Evolutionary conservation across 2,888 invertebrate species (phyloP), one percentile per base, ranked within the genome.

Genomic region (Helobdella robusta): DNA sequence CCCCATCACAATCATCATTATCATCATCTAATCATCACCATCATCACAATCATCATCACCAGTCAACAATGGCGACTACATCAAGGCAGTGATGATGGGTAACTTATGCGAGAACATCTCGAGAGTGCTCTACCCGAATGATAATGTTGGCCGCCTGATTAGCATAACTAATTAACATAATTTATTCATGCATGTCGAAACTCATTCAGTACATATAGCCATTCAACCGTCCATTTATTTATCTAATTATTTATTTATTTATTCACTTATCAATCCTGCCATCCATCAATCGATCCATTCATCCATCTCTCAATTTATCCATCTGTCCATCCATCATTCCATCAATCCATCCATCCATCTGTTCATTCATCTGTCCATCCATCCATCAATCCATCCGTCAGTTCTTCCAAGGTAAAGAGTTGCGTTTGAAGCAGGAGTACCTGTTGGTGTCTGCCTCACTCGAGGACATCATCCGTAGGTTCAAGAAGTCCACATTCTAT

Each of bases 21-120:
- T n/a, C n/a, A n/a, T n/a, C n/a, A n/a, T n/a, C n/a, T n/a, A n/a
- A n/a, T n/a, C n/a, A n/a, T n/a, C n/a, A n/a, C n/a, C n/a, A n/a
- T n/a, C n/a, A n/a, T n/a, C n/a, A n/a, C n/a, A n/a, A n/a, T n/a
- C n/a, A n/a, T n/a, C n/a, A n/a, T n/a, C n/a, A 74, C 34, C 73
- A 94, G 94, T 97, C 82, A 97, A 97, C 81, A 90, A 91, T 79
- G 97, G 97, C 73, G 95, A 95, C 78, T 97, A 97, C 81, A 94
- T 97, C 67, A 91, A 97, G 81, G 98, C 98, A 62, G 98, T 99
- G 8, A 84, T 97, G 74, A 97, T 98, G 80, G 86, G 97, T 72
- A 99, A 97, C 80, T 83, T 89, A 70, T 95, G 97, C 1, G 98
- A 99, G 81, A 99, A 99, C 78, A 99, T 99, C 74, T 86, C 92